These are phyloP conservation scores for Dromius quadrimaculatus DNA, from an alignment of 2,888 invertebrate species.

Conservation along the genomic window DNA sequence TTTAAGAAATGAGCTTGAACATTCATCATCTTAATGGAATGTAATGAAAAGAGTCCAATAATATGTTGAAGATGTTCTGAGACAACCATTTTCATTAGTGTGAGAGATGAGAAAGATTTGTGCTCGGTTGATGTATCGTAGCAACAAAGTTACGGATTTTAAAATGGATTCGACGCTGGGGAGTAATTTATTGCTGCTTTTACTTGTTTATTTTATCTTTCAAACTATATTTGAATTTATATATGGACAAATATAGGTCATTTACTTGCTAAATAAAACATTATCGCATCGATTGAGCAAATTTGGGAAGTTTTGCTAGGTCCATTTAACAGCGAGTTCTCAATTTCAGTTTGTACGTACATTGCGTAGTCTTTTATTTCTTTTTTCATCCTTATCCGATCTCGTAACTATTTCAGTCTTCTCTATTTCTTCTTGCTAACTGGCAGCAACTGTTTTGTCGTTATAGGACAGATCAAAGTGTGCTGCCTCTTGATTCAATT, in stretches of 20 bases:
- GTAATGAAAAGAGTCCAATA: no score
- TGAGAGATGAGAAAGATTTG: constrained; percentile 19
- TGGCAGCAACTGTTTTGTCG: constrained; percentile 45
- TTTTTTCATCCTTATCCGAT: constrained; percentile 27
- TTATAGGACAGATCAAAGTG: constrained; percentile 48
- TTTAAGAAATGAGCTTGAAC: no score
- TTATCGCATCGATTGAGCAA: constrained; percentile 32
- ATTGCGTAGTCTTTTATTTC: constrained; percentile 32
- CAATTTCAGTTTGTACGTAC: constrained; percentile 31
- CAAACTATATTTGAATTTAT: not conserved
- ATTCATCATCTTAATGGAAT: no score
- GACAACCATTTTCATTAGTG: constrained; percentile 29
- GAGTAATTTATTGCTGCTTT: not conserved
- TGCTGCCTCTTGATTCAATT: constrained; percentile 47
- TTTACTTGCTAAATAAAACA: not conserved
- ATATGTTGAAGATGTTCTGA: no score
- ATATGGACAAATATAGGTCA: no score
- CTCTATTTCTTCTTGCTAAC: constrained; percentile 16
- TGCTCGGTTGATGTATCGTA: constrained; percentile 18
- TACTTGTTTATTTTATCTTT: not conserved
- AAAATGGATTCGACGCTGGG: not conserved
- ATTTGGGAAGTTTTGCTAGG: constrained; percentile 27
- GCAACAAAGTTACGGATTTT: constrained; percentile 3
- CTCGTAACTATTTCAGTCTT: constrained; percentile 25
- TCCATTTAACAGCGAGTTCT: constrained; percentile 36